A percentile compares a stretch with the other conserved stretches of the same genome.
These are phyloP conservation scores for Helicoverpa armigera DNA, from an alignment of 1,140 invertebrate species.

Conservation along the genomic window DNA sequence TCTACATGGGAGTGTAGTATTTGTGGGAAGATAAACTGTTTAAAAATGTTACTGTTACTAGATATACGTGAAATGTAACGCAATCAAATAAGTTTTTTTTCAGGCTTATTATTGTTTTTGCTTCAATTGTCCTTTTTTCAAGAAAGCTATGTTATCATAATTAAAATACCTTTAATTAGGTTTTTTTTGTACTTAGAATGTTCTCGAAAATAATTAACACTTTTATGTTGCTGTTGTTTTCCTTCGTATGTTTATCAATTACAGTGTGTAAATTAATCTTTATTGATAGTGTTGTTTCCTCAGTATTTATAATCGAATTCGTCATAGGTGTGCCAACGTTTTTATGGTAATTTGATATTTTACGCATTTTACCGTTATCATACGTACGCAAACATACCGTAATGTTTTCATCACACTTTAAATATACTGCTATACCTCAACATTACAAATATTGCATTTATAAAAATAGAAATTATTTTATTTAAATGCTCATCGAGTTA, in stretches of 20 bases:
- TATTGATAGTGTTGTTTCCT: constrained; percentile 7
- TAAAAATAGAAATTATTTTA: neutral
- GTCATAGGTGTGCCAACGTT: neutral
- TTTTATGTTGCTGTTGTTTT: neutral
- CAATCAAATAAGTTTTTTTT: neutral
- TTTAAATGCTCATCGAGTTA: neutral
- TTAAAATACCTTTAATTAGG: no score
- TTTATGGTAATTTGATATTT: neutral
- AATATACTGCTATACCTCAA: neutral
- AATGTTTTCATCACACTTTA: neutral
- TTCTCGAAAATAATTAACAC: no score
- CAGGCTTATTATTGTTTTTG: neutral
- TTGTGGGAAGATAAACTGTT: no score
- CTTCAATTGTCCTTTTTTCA: neutral
- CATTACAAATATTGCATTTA: neutral
- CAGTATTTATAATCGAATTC: neutral
- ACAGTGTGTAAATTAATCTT: neutral
- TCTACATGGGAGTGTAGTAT: neutral
- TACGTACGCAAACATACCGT: neutral
- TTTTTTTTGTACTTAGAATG: no score
- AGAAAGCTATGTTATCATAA: neutral
- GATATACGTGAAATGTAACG: no score
- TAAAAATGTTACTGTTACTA: no score
- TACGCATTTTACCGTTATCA: neutral
- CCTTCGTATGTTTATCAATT: neutral